A percentile compares a stretch with the other conserved stretches of the same genome.
These are phyloP conservation scores for Manduca sexta DNA, from an alignment of 1,140 invertebrate genomes.

Conservation along the genomic window DNA sequence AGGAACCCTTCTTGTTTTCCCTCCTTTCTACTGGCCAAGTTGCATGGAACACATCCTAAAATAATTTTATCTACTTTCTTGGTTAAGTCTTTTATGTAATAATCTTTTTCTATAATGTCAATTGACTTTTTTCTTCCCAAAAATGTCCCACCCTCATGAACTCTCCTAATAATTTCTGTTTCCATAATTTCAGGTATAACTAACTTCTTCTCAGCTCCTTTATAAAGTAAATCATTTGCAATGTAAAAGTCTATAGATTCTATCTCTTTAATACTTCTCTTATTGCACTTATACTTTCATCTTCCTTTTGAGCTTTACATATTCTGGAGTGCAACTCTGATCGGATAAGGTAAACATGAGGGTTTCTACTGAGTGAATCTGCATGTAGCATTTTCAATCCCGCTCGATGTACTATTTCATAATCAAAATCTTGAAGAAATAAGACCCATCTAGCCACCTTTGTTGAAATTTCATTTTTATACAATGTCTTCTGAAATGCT, in stretches of 20 bases:
- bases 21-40: slow-evolving; percentile 11
- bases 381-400: slow-evolving; percentile 52
- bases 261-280: slow-evolving; percentile 4
- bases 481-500: slow-evolving; percentile 14
- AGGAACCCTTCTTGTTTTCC: too few relatives aligned
- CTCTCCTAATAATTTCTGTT: slow-evolving; percentile 13
- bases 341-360: not conserved
- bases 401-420: slow-evolving; percentile 32
- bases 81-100: slow-evolving; percentile 15
- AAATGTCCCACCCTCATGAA: slow-evolving; percentile 12
- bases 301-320: too few relatives aligned
- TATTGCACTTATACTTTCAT: not conserved
- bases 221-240: slow-evolving; percentile 6
- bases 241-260: slow-evolving; percentile 9
- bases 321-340: too few relatives aligned
- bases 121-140: slow-evolving; percentile 10
- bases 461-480: not conserved
- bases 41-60: slow-evolving; percentile 27
- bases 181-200: slow-evolving; percentile 8
- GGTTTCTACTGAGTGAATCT: slow-evolving; percentile 54
- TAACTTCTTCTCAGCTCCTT: slow-evolving; percentile 5
- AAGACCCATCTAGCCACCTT: not conserved
- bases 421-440: not conserved
- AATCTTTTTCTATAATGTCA: slow-evolving; percentile 11
- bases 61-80: slow-evolving; percentile 31